Base-by-base conservation (phyloP, 2,113 vertebrate genomes). In the Siphamia tubifer region DNA sequence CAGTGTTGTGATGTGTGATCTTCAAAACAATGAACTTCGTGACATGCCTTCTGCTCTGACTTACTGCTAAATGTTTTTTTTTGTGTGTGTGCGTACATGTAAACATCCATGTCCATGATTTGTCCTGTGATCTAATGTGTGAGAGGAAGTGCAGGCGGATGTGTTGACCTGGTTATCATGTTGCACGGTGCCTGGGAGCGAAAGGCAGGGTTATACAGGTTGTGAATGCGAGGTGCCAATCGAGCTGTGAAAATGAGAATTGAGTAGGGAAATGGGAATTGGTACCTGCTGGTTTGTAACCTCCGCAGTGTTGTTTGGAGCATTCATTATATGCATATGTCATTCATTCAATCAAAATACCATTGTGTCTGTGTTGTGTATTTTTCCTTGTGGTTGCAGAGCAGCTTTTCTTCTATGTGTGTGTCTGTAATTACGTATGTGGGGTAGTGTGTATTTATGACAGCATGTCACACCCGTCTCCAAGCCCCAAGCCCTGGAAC, bases 251-350 rank as follows among this genome's bases (percentile, higher is more conserved):
- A 91, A 88, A 80, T 81, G 81, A 79, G 85, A 92, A 91, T 92
- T 90, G 90, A 90, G 85, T 61, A 70, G 87, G 88, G 89, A 90
- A 91, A 89, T 84, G 90, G 89, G 87, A 90, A 83, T 91, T 84
- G 62, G 55, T 63, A 64, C 74, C 74, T 15, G 6, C 73, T 75
- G 77, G 49, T 79, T 84, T 85, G 77, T 77, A 58, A 70, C 79
- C 77, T 81, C 73, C 42, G 24, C 74, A 21, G 34, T 76, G 79
- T 74, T 86, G 82, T 87, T 85, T 69, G 74, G 67, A 74, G 79
- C 55, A 27, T 86, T 87, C 70, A 43, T 31, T 8, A 12, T 74
- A 71, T 74, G 73, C 74, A 75, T 74, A 64, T 79, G 83, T 82
- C 87, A 74, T 81, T 85, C 63, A 57, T 83, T 86, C 78, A 67